Conservation (phyloP, 1,140 invertebrate genomes). For the Phocides pigmalion region DNA sequence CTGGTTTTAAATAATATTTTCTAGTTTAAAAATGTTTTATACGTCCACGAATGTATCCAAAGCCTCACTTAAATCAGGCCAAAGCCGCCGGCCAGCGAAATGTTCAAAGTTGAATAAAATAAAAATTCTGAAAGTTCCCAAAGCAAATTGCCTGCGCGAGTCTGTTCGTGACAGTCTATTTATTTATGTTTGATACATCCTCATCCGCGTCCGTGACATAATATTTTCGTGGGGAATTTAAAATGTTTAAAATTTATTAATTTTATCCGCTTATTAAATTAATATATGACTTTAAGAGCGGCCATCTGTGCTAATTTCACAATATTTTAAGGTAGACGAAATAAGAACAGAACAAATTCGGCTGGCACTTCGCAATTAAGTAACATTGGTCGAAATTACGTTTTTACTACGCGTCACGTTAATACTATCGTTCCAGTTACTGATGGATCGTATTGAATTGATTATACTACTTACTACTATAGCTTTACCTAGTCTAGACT, state of each 20-base stretch:
- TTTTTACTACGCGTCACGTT: background rate
- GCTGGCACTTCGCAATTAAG: background rate
- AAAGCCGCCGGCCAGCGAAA: conserved; percentile 37
- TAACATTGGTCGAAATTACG: background rate
- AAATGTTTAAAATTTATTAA: conserved; percentile 3
- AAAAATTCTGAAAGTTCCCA: conserved; percentile 40
- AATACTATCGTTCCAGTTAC: background rate
- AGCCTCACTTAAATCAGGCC: conserved; percentile 36
- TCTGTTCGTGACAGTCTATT: conserved; percentile 42
- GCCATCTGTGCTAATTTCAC: background rate
- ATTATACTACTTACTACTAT: background rate
- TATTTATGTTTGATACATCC: conserved; percentile 37
- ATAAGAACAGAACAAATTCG: background rate
- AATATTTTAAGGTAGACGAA: conserved; percentile 3
- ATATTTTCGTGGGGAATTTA: conserved; percentile 20
- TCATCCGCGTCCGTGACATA: conserved; percentile 20
- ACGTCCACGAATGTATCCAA: conserved; percentile 33
- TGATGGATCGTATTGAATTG: background rate
- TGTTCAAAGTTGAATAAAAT: conserved; percentile 44
- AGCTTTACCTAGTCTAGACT: no score
- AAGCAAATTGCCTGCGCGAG: conserved; percentile 42
- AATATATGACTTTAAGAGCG: background rate
- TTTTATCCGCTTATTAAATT: background rate
- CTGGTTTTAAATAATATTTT: conserved; percentile 32
- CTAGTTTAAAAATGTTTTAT: conserved; percentile 36